Evolutionary conservation across 2,797 vertebrate species (phyloP), one percentile per base, ranked within the genome.

Genomic region (Channallabes apus): DNA sequence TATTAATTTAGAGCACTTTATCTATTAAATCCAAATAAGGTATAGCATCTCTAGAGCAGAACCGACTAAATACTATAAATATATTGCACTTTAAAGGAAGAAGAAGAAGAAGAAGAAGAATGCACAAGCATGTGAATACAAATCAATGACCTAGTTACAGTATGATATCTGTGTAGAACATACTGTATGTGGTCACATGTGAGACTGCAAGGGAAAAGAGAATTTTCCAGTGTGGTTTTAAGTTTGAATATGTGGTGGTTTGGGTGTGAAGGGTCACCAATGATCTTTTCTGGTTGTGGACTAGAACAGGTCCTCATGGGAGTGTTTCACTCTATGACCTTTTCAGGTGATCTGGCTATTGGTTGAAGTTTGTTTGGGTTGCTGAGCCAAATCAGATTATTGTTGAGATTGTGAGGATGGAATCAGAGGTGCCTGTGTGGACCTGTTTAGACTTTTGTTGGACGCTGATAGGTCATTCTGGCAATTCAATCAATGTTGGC

Each of bases 1-100:
- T 6, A 24, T 56, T 29, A 18, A 75, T 27, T 56, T 54, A 56
- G 35, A 24, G 11, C 22, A 46, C 11, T 6, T 56, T 56, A 29
- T 29, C n/a, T 75, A 6, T 9, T 75, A 29, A 56, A 56, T 75
- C 17, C n/a, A 56, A 56, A 29, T 56, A 56, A 54, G 54, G 27
- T 29, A 29, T 75, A 35, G 18, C 51, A 77, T 32, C 73, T 32
- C 20, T 35, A 41, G 38, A 71, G 1, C 54, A 59, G 9, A 38
- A 24, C 29, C 35, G 20, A 38, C 20, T 59, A 4, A 38, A 78
- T 61, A 38, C 4, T 61, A 2, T 59, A 78, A 20, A 32, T 38
- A 78, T 77, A 77, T 59, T 56, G 51, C 17, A 76, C 73, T 58
- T 18, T 35, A 59, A 77, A 29, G 58, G 32, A 35, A 77, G 38